phyloP scores from a whole-genome alignment of 2,888 invertebrate genomes.

The Pocota personata region DNA sequence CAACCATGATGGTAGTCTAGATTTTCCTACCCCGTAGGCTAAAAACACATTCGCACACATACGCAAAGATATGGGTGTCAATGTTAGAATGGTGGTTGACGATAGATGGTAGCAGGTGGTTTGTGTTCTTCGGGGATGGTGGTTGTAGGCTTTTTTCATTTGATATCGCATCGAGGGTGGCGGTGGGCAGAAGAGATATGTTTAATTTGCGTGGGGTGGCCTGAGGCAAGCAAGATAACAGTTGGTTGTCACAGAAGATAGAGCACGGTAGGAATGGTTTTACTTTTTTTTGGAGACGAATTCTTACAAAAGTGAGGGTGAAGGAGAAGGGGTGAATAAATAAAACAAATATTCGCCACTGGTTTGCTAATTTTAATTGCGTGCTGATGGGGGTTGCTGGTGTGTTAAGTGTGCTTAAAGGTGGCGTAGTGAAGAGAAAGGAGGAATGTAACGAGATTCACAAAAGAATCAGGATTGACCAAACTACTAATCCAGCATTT shows the following conservation, averaged over 20 bases:
- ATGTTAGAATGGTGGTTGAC: constrained; percentile 65
- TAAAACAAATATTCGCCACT: constrained; percentile 43
- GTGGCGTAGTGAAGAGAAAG: not conserved
- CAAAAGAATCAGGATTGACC: too few species aligned
- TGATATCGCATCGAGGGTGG: constrained; percentile 38
- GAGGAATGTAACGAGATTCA: too few species aligned
- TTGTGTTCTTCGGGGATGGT: constrained; percentile 36
- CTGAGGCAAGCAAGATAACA: constrained; percentile 71
- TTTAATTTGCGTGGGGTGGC: constrained; percentile 73
- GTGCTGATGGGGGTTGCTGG: constrained; percentile 9
- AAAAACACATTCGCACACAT: not conserved
- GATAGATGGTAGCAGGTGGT: constrained; percentile 70
- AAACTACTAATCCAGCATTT: too few species aligned
- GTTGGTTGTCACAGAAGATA: constrained; percentile 68
- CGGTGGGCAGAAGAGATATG: constrained; percentile 67
- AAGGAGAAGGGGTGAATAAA: not conserved
- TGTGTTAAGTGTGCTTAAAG: not conserved
- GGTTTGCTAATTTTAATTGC: constrained; percentile 54
- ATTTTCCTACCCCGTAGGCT: constrained; percentile 30
- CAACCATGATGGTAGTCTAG: constrained; percentile 10
- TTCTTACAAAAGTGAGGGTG: not conserved
- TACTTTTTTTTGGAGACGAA: constrained; percentile 16
- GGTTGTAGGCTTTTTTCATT: constrained; percentile 47
- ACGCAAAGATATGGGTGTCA: constrained; percentile 54
- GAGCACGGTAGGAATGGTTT: constrained; percentile 53